These are phyloP conservation scores for Oryzias sinensis DNA, from an alignment of 2,797 vertebrate species.

Conservation along the genomic window DNA sequence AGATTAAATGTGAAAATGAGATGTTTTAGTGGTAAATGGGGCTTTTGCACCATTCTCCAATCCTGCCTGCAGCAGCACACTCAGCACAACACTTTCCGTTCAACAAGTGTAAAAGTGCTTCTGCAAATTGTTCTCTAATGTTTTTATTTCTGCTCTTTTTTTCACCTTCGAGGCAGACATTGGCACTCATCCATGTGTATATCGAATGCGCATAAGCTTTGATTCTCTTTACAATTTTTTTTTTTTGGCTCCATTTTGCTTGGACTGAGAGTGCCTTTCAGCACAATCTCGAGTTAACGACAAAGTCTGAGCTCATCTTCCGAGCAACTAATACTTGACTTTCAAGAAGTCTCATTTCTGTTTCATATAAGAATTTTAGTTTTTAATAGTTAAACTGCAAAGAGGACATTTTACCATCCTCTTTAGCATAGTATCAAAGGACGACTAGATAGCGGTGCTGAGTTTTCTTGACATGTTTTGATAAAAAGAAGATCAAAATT, in stretches of 20 bases:
- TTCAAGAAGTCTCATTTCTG: too few species aligned
- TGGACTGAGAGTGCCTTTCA: background rate
- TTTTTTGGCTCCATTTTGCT: background rate
- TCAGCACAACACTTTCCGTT: background rate
- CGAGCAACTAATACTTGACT: too few species aligned
- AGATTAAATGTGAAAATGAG: background rate
- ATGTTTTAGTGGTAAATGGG: background rate
- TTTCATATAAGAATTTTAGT: too few species aligned
- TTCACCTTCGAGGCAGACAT: background rate
- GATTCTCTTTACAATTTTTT: too few species aligned
- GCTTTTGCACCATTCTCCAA: background rate
- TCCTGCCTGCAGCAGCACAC: background rate
- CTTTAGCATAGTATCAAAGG: too few species aligned
- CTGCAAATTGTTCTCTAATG: background rate
- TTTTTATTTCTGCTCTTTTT: background rate
- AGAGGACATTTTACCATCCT: too few species aligned
- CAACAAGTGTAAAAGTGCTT: background rate
- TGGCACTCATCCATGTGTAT: slow-evolving; percentile 1
- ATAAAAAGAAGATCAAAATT: too few species aligned
- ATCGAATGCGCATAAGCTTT: background rate
- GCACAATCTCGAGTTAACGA: too few species aligned
- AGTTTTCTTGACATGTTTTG: too few species aligned
- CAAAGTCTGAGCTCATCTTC: too few species aligned
- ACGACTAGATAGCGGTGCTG: too few species aligned
- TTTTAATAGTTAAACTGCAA: too few species aligned